A percentile compares a stretch with the other conserved stretches of the same genome.
Conservation (phyloP, 2,113 vertebrate species). For the Macquaria ambigua region DNA sequence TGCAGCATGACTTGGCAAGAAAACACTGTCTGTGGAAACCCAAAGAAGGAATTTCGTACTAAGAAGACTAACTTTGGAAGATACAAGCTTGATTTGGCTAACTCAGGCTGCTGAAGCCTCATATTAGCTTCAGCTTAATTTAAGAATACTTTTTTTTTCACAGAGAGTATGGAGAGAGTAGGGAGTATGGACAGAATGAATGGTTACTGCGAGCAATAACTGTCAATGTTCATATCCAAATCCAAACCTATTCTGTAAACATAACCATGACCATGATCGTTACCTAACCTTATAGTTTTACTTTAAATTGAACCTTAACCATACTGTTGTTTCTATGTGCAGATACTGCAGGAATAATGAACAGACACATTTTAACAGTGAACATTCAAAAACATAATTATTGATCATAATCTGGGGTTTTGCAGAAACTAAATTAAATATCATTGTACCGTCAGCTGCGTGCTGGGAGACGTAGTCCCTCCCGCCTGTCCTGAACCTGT, state of each 20-base stretch:
- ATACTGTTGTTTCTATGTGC: background rate
- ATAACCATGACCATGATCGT: background rate
- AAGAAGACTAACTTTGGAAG: background rate
- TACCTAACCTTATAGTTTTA: background rate
- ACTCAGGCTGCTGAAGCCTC: too few species aligned
- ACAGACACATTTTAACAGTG: background rate
- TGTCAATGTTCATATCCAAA: background rate
- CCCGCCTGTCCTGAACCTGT: background rate
- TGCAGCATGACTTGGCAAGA: background rate
- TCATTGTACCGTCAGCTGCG: background rate
- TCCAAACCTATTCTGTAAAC: background rate
- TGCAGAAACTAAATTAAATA: background rate
- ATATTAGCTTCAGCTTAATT: background rate
- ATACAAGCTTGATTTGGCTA: background rate
- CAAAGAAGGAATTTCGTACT: background rate
- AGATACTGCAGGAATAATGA: background rate
- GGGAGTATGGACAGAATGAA: background rate
- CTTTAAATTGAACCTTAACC: background rate
- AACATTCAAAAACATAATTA: background rate
- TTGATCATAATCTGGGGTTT: background rate
- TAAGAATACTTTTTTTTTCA: background rate
- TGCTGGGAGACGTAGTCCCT: background rate
- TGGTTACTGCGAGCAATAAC: background rate
- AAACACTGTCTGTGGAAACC: background rate
- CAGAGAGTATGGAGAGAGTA: background rate